Evolutionary conservation across 1,140 invertebrate species (phyloP), one percentile per base, ranked within the genome.

Genomic region (Asobara japonica): DNA sequence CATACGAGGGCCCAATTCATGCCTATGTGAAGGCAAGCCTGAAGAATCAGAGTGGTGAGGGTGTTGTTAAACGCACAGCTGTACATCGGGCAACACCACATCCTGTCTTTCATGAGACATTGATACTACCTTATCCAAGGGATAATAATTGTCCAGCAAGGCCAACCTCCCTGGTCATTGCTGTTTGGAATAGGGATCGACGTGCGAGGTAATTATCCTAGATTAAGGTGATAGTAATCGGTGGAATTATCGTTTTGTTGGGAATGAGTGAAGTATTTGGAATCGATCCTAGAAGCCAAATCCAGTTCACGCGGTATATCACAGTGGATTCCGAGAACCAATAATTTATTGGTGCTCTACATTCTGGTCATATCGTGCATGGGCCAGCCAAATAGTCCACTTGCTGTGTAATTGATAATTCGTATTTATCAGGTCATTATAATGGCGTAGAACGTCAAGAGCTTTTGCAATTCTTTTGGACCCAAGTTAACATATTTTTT

Each of bases 111-210:
- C 78, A 87, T 75, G 86, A 88, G 78, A 87, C 81, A 36, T 77
- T 88, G 56, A 76, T 87, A 74, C 68, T 88, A 41, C 83, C 86
- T 70, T 87, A 82, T 65, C 77, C 82, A 65, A 77, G 41, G 75
- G 77, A 83, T 77, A 83, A 83, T 76, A 83, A 84, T 76, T 84
- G 75, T 45, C 78, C 78, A 31, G 79, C 78, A 71, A 85, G 72
- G 64, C 72, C 82, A 18, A 82, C 84, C 60, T 86, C 85, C 25
- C 75, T 88, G 70, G 86, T 87, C 74, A 88, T 88, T 66, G 87
- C 87, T 62, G 87, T 88, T 78, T 88, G 87, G 87, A 86, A 88
- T 69, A 80, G 87, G 61, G 87, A 88, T 85, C 83, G 87, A 78
- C 81, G 86, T 68, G 86, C 86, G 76, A 88, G 86, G 86, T 88